Evolutionary conservation across 2,888 invertebrate genomes (phyloP).

Genomic region (Adelognathus sp.): DNA sequence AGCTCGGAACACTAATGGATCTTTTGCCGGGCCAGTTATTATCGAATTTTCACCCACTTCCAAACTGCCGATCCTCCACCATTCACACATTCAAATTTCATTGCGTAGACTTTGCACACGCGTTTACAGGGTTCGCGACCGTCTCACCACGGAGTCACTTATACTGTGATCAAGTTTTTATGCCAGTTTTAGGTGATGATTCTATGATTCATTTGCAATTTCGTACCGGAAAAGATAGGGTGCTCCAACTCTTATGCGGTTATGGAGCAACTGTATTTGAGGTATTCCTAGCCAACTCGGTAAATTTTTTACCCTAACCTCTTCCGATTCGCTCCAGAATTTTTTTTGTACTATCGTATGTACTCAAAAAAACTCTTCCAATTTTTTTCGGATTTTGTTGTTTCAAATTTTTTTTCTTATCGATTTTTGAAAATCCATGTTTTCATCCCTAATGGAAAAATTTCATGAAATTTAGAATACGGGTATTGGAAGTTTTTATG

Average conservation of each 20-base stretch:
- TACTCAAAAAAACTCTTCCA: background rate
- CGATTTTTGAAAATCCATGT: background rate
- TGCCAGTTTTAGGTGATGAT: no score
- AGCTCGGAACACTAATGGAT: slow-evolving; percentile 48
- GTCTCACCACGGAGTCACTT: background rate
- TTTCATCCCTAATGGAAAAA: no score
- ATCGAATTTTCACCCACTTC: slow-evolving; percentile 50
- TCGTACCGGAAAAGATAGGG: no score
- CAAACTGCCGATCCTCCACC: slow-evolving; percentile 12
- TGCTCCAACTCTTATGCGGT: no score
- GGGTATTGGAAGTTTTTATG: no score
- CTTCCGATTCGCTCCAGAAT: background rate
- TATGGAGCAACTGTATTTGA: no score
- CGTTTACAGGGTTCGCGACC: slow-evolving; percentile 25
- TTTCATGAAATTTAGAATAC: no score
- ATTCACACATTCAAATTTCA: slow-evolving; percentile 34
- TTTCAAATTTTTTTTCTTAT: background rate
- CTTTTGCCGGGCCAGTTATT: slow-evolving; percentile 50
- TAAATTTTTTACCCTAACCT: no score
- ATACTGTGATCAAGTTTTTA: background rate
- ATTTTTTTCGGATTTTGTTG: background rate
- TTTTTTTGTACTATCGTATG: background rate
- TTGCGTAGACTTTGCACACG: slow-evolving; percentile 4
- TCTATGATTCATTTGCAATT: background rate
- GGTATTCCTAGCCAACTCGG: no score